Conservation (phyloP, 2,888 invertebrate genomes). For the Eupithecia inturbata region DNA sequence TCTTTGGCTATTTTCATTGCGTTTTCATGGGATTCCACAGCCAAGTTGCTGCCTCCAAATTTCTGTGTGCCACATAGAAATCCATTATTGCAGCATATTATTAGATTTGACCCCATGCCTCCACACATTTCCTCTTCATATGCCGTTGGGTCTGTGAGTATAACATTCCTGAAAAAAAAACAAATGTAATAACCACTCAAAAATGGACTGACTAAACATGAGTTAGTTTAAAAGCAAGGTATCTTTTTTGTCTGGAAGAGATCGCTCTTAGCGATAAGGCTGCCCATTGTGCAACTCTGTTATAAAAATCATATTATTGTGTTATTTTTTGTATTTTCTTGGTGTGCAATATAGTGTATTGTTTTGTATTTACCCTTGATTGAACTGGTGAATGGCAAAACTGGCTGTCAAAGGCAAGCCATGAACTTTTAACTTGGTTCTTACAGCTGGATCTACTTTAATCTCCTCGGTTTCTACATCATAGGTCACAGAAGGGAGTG, state of each 20-base stretch:
- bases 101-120: conserved; percentile 85
- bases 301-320: too few species aligned
- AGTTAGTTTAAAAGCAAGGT: background rate
- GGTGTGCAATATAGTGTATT: too few species aligned
- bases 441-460: conserved; percentile 83
- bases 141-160: conserved; percentile 91
- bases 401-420: conserved; percentile 88
- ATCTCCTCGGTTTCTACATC: conserved; percentile 88
- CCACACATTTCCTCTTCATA: conserved; percentile 91
- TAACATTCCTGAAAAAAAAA: conserved; percentile 83
- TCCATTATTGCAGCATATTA: conserved; percentile 87
- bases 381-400: conserved; percentile 90
- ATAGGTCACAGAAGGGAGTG: conserved; percentile 87
- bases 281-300: too few species aligned
- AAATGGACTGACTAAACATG: background rate
- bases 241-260: background rate
- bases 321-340: too few species aligned
- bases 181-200: background rate
- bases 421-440: conserved; percentile 82
- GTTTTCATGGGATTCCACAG: conserved; percentile 81
- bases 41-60: conserved; percentile 88
- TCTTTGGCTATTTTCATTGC: conserved; percentile 85
- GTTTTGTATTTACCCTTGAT: conserved; percentile 60
- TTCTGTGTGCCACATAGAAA: conserved; percentile 88
- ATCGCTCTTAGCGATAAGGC: too few species aligned